Evolutionary conservation across 2,113 vertebrate species (phyloP).

Genomic region (Hypomesus transpacificus): DNA sequence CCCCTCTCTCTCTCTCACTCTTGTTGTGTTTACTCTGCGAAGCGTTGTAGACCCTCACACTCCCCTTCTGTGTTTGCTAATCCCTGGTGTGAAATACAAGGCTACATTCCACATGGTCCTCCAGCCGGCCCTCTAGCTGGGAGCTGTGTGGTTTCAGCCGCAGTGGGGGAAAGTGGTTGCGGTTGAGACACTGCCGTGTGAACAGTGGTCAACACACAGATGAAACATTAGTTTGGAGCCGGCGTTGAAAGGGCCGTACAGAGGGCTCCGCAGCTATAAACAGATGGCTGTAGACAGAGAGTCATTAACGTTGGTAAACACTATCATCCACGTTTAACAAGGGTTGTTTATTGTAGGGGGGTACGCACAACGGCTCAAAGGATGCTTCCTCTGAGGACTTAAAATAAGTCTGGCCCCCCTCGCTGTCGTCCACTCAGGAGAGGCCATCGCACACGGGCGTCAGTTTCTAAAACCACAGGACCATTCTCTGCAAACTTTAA

Average conservation of each 20-base stretch:
- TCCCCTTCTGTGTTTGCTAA: slow-evolving; percentile 53
- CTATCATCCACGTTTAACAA: too few relatives aligned
- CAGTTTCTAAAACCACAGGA: too few relatives aligned
- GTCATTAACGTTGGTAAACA: background rate
- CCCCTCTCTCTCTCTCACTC: slow-evolving; percentile 40
- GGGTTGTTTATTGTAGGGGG: too few relatives aligned
- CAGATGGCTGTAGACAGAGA: slow-evolving; percentile 4
- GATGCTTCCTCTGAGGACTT: too few relatives aligned
- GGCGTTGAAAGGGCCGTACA: slow-evolving; percentile 6
- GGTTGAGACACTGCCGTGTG: slow-evolving; percentile 24
- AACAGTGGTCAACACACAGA: slow-evolving; percentile 35
- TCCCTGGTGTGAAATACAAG: slow-evolving; percentile 49
- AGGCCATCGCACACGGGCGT: too few relatives aligned
- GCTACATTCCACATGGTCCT: slow-evolving; percentile 57
- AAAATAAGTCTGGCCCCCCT: too few relatives aligned
- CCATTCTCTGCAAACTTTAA: too few relatives aligned
- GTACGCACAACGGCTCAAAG: too few relatives aligned
- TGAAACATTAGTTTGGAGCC: slow-evolving; percentile 29
- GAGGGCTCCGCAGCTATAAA: background rate
- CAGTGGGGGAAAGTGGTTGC: slow-evolving; percentile 30
- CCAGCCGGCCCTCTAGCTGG: slow-evolving; percentile 47
- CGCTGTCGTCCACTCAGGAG: too few relatives aligned
- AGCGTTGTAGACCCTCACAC: slow-evolving; percentile 23
- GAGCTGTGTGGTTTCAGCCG: slow-evolving; percentile 33
- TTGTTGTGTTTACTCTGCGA: slow-evolving; percentile 47